Conservation (phyloP, 1,140 invertebrate species). For the Bicyclus anynana region DNA sequence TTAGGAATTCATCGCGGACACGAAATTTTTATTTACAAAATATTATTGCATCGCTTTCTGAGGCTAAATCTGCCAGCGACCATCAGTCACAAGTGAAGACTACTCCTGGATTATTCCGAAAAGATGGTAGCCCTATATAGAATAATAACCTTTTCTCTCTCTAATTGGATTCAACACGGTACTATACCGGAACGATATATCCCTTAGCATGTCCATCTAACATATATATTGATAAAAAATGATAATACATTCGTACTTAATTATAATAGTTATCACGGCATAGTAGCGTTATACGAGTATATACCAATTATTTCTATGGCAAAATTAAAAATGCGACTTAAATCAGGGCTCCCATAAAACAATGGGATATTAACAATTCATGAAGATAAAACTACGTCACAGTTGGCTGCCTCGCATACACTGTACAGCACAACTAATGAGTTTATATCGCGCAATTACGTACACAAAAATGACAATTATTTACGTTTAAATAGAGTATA, state of each 20-base stretch:
- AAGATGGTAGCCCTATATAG: not conserved
- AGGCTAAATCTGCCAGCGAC: no score
- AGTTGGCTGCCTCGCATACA: slow-evolving; percentile 31
- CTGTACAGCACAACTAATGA: not conserved
- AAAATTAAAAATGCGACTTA: slow-evolving; percentile 40
- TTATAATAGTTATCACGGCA: not conserved
- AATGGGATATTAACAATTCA: slow-evolving; percentile 52
- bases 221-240: not conserved
- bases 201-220: not conserved
- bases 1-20: no score
- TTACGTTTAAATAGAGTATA: not conserved
- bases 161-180: not conserved
- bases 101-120: not conserved
- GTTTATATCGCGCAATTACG: not conserved
- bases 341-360: slow-evolving; percentile 42
- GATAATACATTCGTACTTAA: no score
- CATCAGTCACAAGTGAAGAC: no score
- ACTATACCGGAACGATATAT: not conserved
- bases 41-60: no score
- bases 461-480: slow-evolving; percentile 3
- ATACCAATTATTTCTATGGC: slow-evolving; percentile 24
- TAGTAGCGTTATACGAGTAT: not conserved
- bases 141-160: not conserved
- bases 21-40: no score
- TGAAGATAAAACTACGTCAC: slow-evolving; percentile 31